phyloP scores from a whole-genome alignment of 2,113 vertebrate species.

The Meles meles region DNA sequence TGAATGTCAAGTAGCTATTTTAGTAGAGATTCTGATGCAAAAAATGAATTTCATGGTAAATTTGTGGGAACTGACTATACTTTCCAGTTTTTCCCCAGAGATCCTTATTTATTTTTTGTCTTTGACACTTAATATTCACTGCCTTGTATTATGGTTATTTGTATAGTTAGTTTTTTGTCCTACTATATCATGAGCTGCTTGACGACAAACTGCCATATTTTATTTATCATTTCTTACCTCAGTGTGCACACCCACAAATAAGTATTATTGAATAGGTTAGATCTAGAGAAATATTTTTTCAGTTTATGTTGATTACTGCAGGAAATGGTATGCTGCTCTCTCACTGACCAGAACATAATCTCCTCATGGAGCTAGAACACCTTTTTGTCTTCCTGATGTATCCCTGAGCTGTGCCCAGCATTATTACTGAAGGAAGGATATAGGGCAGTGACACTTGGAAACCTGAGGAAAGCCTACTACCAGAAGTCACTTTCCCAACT shows the following conservation, averaged over 20 bases:
- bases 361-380: background rate
- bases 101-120: conserved; percentile 36
- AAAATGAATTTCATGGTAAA: background rate
- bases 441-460: background rate
- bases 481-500: background rate
- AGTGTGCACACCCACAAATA: background rate
- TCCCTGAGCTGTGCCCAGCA: background rate
- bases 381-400: background rate
- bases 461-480: background rate
- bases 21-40: background rate
- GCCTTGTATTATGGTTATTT: background rate
- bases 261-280: background rate
- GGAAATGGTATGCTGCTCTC: background rate
- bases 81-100: background rate
- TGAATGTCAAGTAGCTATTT: background rate
- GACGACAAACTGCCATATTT: background rate
- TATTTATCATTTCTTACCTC: conserved; percentile 9
- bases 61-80: background rate
- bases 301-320: background rate
- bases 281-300: background rate
- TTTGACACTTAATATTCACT: background rate
- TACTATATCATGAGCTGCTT: background rate
- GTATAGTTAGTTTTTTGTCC: background rate
- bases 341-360: background rate
- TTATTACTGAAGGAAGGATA: background rate